phyloP scores from a whole-genome alignment of 2,888 invertebrate species.

The Steromphala cineraria region DNA sequence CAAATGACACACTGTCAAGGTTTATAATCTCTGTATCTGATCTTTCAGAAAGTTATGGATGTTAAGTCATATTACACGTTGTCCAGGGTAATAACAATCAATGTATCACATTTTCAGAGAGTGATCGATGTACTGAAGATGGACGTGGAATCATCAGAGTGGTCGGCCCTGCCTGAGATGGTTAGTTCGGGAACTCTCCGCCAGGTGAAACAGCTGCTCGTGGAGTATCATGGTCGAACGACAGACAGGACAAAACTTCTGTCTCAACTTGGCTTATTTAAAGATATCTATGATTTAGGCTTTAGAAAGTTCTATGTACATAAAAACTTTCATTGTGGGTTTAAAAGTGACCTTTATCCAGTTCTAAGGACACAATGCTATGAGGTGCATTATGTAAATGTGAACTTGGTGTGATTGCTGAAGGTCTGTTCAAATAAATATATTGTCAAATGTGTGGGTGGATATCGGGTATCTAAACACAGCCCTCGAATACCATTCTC shows the following conservation, averaged over 20 bases:
- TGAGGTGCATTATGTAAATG: no score
- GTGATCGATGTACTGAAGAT: not conserved
- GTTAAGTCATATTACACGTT: no score
- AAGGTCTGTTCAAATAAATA: no score
- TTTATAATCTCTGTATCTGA: no score
- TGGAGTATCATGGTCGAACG: not conserved
- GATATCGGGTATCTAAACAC: no score
- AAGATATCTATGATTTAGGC: not conserved
- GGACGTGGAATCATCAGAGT: not conserved
- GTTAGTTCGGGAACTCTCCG: not conserved
- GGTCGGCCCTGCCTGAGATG: not conserved
- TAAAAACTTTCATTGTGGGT: not conserved
- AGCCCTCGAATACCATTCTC: no score
- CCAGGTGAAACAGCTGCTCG: not conserved
- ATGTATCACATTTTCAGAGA: no score
- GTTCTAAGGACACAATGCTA: not conserved
- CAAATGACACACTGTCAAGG: no score
- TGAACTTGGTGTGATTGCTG: no score
- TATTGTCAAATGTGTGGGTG: no score
- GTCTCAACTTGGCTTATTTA: not conserved
- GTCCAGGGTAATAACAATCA: no score
- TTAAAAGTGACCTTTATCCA: not conserved
- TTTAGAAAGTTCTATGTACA: not conserved
- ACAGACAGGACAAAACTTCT: not conserved
- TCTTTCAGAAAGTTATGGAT: no score